Conservation (phyloP, 1,140 invertebrate species). For the Belonocnema kinseyi region DNA sequence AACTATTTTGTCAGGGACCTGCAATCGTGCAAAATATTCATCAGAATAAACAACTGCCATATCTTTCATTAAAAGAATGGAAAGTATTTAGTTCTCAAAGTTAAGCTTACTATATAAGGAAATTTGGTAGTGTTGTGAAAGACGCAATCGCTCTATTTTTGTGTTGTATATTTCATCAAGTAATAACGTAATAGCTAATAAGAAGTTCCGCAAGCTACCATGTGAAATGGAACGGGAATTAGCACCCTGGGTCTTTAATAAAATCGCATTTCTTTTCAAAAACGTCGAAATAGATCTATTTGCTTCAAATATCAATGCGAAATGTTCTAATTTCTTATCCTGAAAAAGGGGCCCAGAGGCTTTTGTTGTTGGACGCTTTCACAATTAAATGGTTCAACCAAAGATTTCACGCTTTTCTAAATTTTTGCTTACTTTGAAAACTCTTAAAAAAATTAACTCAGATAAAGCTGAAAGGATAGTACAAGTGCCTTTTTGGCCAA, state of each 20-base stretch:
- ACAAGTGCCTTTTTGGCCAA: slow-evolving; percentile 31
- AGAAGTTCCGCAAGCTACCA: background rate
- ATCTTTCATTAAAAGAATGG: background rate
- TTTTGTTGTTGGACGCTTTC: no score
- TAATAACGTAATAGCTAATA: no score
- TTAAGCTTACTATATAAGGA: no score
- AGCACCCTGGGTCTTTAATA: no score
- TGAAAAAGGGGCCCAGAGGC: background rate
- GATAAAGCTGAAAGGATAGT: slow-evolving; percentile 33
- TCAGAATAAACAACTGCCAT: slow-evolving; percentile 7
- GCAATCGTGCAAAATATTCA: background rate
- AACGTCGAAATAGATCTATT: background rate
- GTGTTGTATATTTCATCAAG: no score
- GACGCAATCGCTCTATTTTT: no score
- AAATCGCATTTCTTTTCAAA: background rate
- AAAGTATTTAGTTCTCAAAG: background rate
- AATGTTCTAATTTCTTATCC: background rate
- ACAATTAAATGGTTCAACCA: background rate
- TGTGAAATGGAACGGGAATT: background rate
- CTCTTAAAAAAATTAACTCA: background rate
- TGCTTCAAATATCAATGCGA: no score
- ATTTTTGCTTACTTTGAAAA: background rate
- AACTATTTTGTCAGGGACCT: background rate
- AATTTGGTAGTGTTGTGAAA: no score
- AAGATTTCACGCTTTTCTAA: background rate